Base-by-base conservation (phyloP, 2,797 vertebrate genomes). In the Lacerta viridis region DNA sequence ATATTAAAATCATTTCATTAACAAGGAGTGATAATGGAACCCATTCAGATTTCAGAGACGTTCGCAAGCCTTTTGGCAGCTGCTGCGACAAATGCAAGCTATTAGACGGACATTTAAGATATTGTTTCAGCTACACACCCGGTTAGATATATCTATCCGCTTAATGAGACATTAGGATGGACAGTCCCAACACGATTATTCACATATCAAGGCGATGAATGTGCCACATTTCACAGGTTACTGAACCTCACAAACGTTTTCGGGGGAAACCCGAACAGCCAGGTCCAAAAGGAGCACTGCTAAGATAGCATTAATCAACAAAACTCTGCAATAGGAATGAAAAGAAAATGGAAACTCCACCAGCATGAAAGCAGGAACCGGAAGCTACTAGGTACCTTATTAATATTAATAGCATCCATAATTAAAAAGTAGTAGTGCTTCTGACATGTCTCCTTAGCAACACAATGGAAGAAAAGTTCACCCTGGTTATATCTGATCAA, bases 1-100 rank as follows among this genome's bases (percentile, higher is more conserved):
- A 90, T 89, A 91, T 89, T 92, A 91, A 92, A 96, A 93, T 94
- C 0, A 92, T 94, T 94, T 94, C 91, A 95, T 95, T 95, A 95
- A 92, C 86, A 93, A 1, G 50, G 50, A 92, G 85, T 75, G 89
- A 94, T 92, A 93, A 93, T 79, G 75, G 85, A 84, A 75, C 41
- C 80, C 80, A 80, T 87, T 94, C 86, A 87, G 94, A 90, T 84
- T 92, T 92, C 0, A 93, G 87, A 90, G 89, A 88, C 82, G 72
- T 27, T 88, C 17, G 80, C 76, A 87, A 92, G 90, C 91, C 71
- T 89, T 76, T 76, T 74, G 82, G 74, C 84, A 88, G 87, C 20
- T 89, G 72, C 55, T 83, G 88, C 43, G 5, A 87, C 84, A 85
- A 64, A 90, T 66, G 68, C 20, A 83, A 83, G 87, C 85, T 82